Evolutionary conservation across 2,113 vertebrate genomes (phyloP).

Genomic region (Eonycteris spelaea): DNA sequence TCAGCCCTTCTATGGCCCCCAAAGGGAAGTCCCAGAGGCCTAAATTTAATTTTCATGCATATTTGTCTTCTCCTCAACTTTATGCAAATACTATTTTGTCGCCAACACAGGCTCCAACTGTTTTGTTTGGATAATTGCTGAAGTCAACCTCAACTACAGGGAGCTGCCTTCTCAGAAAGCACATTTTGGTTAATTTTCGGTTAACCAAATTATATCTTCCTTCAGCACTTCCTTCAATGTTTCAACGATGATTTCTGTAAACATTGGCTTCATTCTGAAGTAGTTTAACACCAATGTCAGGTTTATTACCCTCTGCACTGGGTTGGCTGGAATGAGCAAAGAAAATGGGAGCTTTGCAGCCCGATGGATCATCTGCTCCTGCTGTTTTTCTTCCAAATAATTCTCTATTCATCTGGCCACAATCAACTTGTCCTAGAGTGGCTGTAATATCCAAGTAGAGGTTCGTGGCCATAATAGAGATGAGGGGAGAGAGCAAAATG

Average conservation of each 20-base stretch:
- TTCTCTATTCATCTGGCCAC: slow-evolving; percentile 46
- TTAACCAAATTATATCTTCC: slow-evolving; percentile 45
- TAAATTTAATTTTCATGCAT: slow-evolving; percentile 68
- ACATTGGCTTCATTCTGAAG: slow-evolving; percentile 25
- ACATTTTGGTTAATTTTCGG: slow-evolving; percentile 51
- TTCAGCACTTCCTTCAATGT: slow-evolving; percentile 14
- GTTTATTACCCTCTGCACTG: background rate
- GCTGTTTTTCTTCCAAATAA: slow-evolving; percentile 8
- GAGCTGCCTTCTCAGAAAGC: slow-evolving; percentile 40
- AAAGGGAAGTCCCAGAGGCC: slow-evolving; percentile 32
- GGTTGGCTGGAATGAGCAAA: background rate
- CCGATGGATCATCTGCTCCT: background rate
- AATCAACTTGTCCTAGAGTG: slow-evolving; percentile 40
- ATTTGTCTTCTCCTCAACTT: slow-evolving; percentile 67
- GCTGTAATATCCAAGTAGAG: slow-evolving; percentile 29
- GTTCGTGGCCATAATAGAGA: slow-evolving; percentile 9
- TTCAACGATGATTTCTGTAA: background rate
- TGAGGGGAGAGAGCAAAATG: slow-evolving; percentile 22
- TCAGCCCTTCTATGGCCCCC: slow-evolving; percentile 61
- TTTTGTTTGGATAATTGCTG: slow-evolving; percentile 50
- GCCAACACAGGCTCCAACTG: slow-evolving; percentile 18
- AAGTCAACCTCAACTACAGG: slow-evolving; percentile 53
- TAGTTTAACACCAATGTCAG: background rate
- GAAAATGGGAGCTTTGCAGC: background rate
- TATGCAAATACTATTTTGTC: slow-evolving; percentile 54